These are phyloP conservation scores for Hipparchia semele DNA, from an alignment of 2,888 invertebrate species.

Conservation along the genomic window DNA sequence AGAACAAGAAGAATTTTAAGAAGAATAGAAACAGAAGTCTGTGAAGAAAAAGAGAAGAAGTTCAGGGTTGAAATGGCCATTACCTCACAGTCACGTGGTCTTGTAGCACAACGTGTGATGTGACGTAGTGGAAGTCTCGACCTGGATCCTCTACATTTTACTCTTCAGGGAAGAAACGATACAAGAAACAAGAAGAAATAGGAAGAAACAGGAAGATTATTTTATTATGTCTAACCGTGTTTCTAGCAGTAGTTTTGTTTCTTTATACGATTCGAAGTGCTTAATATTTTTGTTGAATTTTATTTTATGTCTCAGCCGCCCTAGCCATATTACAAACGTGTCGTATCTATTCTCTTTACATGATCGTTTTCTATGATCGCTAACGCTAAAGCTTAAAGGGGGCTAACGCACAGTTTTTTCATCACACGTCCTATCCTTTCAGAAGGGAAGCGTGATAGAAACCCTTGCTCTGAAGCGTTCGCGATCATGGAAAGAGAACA, in stretches of 20 bases:
- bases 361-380: no score
- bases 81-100: constrained; percentile 83
- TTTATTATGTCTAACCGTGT: not conserved
- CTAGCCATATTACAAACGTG: no score
- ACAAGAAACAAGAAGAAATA: not conserved
- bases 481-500: no score
- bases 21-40: constrained; percentile 42
- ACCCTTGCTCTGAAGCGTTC: no score
- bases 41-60: constrained; percentile 44
- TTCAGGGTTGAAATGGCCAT: constrained; percentile 80
- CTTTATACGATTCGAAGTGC: no score
- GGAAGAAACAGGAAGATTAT: not conserved
- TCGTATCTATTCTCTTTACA: no score
- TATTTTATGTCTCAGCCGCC: no score
- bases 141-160: constrained; percentile 52
- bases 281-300: not conserved
- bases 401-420: no score
- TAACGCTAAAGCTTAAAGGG: no score
- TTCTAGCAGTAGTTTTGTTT: not conserved
- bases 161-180: constrained; percentile 6
- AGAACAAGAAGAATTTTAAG: constrained; percentile 7
- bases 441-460: no score
- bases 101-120: constrained; percentile 79
- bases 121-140: constrained; percentile 82
- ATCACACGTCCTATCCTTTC: no score